These are phyloP conservation scores for Panzeria rudis DNA, from an alignment of 2,888 invertebrate genomes.

Conservation along the genomic window DNA sequence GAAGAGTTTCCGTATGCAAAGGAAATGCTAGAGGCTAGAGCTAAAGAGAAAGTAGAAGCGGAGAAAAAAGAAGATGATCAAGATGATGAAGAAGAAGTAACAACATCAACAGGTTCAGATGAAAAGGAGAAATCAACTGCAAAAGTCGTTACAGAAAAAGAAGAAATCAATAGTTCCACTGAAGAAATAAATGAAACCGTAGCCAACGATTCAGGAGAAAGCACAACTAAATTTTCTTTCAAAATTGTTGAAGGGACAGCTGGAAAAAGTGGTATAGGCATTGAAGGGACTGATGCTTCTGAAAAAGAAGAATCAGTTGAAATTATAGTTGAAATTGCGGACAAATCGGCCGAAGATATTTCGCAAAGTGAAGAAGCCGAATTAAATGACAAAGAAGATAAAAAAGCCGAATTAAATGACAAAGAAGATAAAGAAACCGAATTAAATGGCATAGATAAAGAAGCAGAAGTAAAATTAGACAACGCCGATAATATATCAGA, in stretches of 20 bases:
- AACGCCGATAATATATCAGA: neutral
- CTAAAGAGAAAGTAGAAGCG: slow-evolving; percentile 23
- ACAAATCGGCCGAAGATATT: slow-evolving; percentile 4
- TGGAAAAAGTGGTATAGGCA: neutral
- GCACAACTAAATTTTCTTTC: neutral
- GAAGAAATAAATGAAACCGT: slow-evolving; percentile 61
- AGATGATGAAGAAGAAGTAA: slow-evolving; percentile 8
- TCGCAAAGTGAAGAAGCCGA: neutral
- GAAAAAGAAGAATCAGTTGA: slow-evolving; percentile 27
- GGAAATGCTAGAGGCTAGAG: slow-evolving; percentile 74
- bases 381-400: neutral
- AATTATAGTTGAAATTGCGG: neutral
- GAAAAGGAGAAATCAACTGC: slow-evolving; percentile 23
- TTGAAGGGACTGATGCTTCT: neutral
- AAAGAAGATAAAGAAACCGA: too few species aligned
- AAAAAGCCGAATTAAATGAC: neutral
- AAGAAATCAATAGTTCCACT: slow-evolving; percentile 70
- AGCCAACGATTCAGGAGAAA: slow-evolving; percentile 1
- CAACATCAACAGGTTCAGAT: neutral
- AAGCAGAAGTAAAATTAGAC: slow-evolving; percentile 3
- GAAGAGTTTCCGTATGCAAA: slow-evolving; percentile 79
- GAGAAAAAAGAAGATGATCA: slow-evolving; percentile 20
- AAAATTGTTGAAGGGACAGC: neutral
- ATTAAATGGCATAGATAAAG: neutral
- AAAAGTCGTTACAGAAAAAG: slow-evolving; percentile 68